Conservation (phyloP, 2,113 vertebrate species). For the Casuarius casuarius region DNA sequence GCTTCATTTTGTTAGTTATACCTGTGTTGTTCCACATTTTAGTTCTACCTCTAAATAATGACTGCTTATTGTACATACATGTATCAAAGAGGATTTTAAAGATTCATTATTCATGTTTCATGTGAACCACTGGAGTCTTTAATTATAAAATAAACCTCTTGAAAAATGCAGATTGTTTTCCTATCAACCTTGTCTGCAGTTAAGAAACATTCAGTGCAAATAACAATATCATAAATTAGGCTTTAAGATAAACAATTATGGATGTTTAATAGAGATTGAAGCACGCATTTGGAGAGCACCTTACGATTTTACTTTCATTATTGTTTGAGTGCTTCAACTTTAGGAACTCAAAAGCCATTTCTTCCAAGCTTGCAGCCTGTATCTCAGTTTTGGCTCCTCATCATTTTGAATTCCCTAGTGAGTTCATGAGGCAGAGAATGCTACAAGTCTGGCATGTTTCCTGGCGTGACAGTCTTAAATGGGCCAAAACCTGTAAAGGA, state of each 20-base stretch:
- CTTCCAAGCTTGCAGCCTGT: not conserved
- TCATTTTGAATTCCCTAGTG: not conserved
- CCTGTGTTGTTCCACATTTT: not conserved
- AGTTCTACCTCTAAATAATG: not conserved
- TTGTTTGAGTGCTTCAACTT: not conserved
- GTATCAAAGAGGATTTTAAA: slow-evolving; percentile 11
- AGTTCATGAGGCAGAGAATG: not conserved
- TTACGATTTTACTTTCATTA: not conserved
- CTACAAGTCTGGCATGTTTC: not conserved
- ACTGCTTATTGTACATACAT: not conserved
- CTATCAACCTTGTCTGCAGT: not conserved
- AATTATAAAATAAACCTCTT: slow-evolving; percentile 22
- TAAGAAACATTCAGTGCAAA: not conserved
- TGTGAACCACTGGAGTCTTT: not conserved
- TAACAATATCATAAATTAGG: not conserved
- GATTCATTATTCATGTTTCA: not conserved
- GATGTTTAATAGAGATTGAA: not conserved
- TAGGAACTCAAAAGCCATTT: not conserved
- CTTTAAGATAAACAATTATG: not conserved
- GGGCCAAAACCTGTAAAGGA: not conserved
- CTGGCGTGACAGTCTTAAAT: not conserved
- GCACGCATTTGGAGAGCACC: not conserved
- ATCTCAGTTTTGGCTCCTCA: not conserved
- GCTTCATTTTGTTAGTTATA: not conserved
- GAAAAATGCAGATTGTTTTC: slow-evolving; percentile 15